Evolutionary conservation across 2,888 invertebrate genomes (phyloP), one percentile per base, ranked within the genome.

Genomic region (Tipula helvola): DNA sequence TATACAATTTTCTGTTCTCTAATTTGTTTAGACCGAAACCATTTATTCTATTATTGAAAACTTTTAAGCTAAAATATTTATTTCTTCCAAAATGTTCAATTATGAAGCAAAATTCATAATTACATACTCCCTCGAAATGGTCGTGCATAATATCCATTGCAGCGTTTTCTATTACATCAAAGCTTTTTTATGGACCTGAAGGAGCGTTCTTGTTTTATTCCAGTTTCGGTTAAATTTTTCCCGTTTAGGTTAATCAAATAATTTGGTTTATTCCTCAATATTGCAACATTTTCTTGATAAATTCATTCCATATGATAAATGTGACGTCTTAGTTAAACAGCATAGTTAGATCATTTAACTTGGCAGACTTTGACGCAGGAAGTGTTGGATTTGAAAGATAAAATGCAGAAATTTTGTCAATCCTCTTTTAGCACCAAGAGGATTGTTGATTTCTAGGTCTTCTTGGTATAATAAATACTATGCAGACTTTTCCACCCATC

Each of bases 71-170:
- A 47, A 87, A 87, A 44, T 41, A 87, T 71, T 87, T 87, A n/a
- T 87, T 87, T 12, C 71, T 57, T 47, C 88, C 86, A 83, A 87
- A 88, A 42, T 87, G 85, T 12, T 87, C 18, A 71, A 88, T 87
- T 41, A 88, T 87, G 10, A 86, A 12, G 18, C 84, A 39, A 36
- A 88, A 16, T 86, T 88, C 88, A 36, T 83, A 86, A 41, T 86
- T 5, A 16, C 84, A 84, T 5, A 84, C 39, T 5, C 84, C 84
- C 13, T 84, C 84, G 39, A 39, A 36, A 7, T 88, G 42, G 87
- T 89, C 88, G 85, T 89, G 89, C 86, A 88, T 87, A 18, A 88
- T 86, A 86, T 88, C 89, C n/a, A 88, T 86, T 5, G 71, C 18
- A 85, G 83, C 44, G 52, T 88, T 88, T n/a, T 88, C 87, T 28